phyloP scores from a whole-genome alignment of 2,113 vertebrate species.

The Sinocyclocheilus maitianheensis region DNA sequence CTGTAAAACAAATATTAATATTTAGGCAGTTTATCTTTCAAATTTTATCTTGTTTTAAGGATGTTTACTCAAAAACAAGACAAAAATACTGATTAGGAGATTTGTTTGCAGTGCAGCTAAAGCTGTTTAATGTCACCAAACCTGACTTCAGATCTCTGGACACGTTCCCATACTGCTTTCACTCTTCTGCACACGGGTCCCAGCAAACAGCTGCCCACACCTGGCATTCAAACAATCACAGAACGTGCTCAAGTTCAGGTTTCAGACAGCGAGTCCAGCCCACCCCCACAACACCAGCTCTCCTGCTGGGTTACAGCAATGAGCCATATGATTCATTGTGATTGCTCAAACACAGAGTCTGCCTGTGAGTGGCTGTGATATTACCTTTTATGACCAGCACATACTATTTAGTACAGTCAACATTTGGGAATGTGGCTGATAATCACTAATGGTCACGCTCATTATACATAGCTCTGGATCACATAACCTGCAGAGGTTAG shows the following conservation, averaged over 20 bases:
- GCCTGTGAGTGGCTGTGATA: neutral
- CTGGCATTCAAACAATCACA: constrained; percentile 48
- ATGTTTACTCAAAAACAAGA: neutral
- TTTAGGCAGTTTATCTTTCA: neutral
- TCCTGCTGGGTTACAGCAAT: neutral
- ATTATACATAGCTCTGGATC: neutral
- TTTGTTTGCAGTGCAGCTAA: constrained; percentile 43
- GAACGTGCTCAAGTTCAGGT: neutral
- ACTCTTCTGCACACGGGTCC: constrained; percentile 22
- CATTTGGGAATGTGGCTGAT: constrained; percentile 11
- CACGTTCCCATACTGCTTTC: neutral
- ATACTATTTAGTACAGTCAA: neutral
- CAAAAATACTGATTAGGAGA: neutral
- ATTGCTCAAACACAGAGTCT: constrained; percentile 15
- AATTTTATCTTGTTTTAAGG: neutral
- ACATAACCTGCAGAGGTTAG: neutral
- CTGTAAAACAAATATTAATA: neutral
- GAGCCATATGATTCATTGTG: neutral
- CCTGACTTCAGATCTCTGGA: constrained; percentile 19
- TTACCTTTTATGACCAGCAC: constrained; percentile 27
- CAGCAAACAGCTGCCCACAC: constrained; percentile 67
- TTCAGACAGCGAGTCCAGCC: neutral
- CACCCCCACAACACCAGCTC: neutral
- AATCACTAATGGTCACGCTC: neutral
- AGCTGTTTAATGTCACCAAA: neutral